These are phyloP conservation scores for Selene dorsalis DNA, from an alignment of 2,797 vertebrate genomes.

Conservation along the genomic window DNA sequence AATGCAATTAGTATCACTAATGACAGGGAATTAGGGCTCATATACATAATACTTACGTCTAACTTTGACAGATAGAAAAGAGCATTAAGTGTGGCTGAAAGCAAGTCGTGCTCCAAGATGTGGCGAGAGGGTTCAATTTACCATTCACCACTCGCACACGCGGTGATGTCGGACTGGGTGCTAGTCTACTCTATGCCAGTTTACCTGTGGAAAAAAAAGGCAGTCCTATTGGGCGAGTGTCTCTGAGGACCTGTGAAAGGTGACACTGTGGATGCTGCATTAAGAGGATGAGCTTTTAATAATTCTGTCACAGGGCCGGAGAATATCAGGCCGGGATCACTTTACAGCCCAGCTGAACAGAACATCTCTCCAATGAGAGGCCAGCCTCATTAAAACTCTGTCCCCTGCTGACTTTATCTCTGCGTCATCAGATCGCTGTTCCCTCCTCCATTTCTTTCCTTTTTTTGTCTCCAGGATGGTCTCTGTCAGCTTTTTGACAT, in stretches of 20 bases:
- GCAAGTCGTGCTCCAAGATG: constrained; percentile 50
- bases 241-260: constrained; percentile 74
- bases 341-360: constrained; percentile 73
- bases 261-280: constrained; percentile 80
- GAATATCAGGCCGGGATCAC: constrained; percentile 81
- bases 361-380: constrained; percentile 64
- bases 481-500: constrained; percentile 55
- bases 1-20: constrained; percentile 81
- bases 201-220: constrained; percentile 58
- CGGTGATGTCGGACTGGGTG: constrained; percentile 17
- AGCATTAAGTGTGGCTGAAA: constrained; percentile 66
- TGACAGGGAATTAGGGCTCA: constrained; percentile 76
- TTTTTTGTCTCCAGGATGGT: constrained; percentile 40
- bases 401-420: constrained; percentile 75
- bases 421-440: constrained; percentile 70
- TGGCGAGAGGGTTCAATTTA: constrained; percentile 58
- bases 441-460: constrained; percentile 47
- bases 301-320: constrained; percentile 80
- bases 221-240: constrained; percentile 48
- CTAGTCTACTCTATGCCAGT: constrained; percentile 42
- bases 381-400: constrained; percentile 68
- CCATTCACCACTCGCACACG: constrained; percentile 33
- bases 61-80: constrained; percentile 76
- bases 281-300: constrained; percentile 85
- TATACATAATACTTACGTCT: constrained; percentile 77